phyloP scores from a whole-genome alignment of 2,797 vertebrate species.

The Sebastes paucispinis region DNA sequence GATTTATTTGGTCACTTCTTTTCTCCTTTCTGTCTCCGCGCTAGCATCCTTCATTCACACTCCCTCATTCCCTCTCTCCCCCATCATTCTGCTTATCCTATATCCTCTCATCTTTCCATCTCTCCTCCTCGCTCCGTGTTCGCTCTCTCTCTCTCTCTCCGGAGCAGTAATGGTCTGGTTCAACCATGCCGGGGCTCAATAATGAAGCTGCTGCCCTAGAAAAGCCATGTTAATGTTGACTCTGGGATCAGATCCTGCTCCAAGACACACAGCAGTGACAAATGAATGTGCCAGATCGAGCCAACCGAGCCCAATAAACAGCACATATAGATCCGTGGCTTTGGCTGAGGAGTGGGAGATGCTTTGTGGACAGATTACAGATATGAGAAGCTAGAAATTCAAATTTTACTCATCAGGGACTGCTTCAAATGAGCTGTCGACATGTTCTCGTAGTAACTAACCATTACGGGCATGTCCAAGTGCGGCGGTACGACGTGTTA shows the following conservation, averaged over 20 bases:
- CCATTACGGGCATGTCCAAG: slow-evolving; percentile 30
- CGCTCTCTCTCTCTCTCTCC: slow-evolving; percentile 16
- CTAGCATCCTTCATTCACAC: slow-evolving; percentile 56
- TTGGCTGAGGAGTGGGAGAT: slow-evolving; percentile 11
- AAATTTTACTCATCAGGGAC: slow-evolving; percentile 15
- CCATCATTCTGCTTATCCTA: slow-evolving; percentile 53
- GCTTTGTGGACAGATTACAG: slow-evolving; percentile 24
- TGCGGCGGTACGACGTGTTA: slow-evolving; percentile 27
- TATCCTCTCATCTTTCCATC: slow-evolving; percentile 52
- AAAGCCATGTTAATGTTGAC: slow-evolving; percentile 71
- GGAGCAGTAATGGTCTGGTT: slow-evolving; percentile 62
- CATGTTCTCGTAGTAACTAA: slow-evolving; percentile 4
- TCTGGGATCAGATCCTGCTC: slow-evolving; percentile 61
- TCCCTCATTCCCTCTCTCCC: slow-evolving; percentile 20
- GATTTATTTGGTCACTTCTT: slow-evolving; percentile 76
- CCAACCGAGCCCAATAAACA: slow-evolving; percentile 41
- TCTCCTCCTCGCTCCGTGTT: slow-evolving; percentile 10
- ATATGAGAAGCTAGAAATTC: slow-evolving; percentile 18
- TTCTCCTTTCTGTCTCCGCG: slow-evolving; percentile 39
- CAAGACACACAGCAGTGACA: slow-evolving; percentile 53
- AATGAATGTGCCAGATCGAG: slow-evolving; percentile 51
- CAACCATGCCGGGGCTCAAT: slow-evolving; percentile 44
- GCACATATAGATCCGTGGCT: slow-evolving; percentile 23
- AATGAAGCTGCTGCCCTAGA: slow-evolving; percentile 69
- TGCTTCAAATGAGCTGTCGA: slow-evolving; percentile 17